Base-by-base conservation (phyloP, 2,888 invertebrate species). In the Napeogenes inachia region DNA sequence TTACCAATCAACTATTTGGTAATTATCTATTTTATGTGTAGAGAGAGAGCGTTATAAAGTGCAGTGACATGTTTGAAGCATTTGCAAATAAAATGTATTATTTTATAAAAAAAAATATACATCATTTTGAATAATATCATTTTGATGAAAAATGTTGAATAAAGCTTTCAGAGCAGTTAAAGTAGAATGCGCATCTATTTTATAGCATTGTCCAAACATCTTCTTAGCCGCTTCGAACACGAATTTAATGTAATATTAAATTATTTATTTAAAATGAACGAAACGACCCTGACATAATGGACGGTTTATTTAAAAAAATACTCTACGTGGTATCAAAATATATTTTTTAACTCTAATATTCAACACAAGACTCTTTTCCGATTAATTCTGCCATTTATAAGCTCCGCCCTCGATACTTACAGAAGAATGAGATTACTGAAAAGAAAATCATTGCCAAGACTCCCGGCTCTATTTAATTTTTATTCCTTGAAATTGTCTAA, bases 221-320 rank as follows among this genome's bases (percentile, higher is more conserved):
- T 10, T 59, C 12, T 21, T 5, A 61, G 58, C 57, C 72, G 78
- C 81, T 81, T 79, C 79, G 69, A 73, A 74, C 81, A 82, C 82
- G 75, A 86, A 86, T 86, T 87, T 85, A 85, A 87, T 79, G 71
- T 45, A 55, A 59, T 60, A 82, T 86, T 84, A 86, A 87, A 87
- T 84, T 86, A 76, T 85, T 67, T 68, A 85, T 86, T 68, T 71
- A 69, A 63, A 80, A 86, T 79, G 82, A 79, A 64, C 69, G 79
- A 85, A 84, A 80, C 73, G 75, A 73, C 67, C 62, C 45, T 57
- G 57, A 53, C 13, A 64, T 42, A 42, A 42, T 70, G 76, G 79
- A 78, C 74, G 75, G 70, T 71, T 56, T 57, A 13, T 54, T 74
- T 82, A 79, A 73, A 86, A 86, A 87, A 80, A 54, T 55, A 53